phyloP scores from a whole-genome alignment of 2,113 vertebrate genomes.

The Neotragus pygmaeus region DNA sequence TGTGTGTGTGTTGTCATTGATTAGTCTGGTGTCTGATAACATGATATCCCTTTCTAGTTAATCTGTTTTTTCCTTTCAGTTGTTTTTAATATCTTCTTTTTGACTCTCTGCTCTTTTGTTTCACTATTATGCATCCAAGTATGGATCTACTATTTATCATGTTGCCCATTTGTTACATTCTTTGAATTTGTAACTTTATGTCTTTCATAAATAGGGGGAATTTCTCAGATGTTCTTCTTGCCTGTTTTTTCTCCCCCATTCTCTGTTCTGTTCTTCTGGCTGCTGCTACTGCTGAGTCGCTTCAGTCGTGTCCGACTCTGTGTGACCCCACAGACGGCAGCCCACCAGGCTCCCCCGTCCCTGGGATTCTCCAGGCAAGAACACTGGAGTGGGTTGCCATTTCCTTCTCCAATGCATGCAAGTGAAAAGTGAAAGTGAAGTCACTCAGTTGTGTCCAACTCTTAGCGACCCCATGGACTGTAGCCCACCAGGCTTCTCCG shows the following conservation, averaged over 20 bases:
- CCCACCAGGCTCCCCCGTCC: no score
- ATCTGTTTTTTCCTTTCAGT: neutral
- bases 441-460: no score
- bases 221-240: neutral
- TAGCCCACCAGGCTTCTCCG: no score
- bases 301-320: no score
- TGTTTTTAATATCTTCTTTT: neutral
- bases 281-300: no score
- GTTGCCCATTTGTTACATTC: neutral
- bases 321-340: no score
- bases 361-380: no score
- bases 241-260: neutral
- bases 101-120: neutral
- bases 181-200: neutral
- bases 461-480: no score
- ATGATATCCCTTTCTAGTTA: neutral
- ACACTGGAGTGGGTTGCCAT: no score
- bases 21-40: neutral
- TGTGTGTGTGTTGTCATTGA: neutral
- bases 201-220: neutral
- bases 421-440: no score
- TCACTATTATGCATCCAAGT: neutral
- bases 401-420: no score
- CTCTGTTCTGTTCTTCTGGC: neutral
- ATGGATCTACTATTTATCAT: neutral